These are phyloP conservation scores for Ophiodon elongatus DNA, from an alignment of 2,113 vertebrate species.

Conservation along the genomic window DNA sequence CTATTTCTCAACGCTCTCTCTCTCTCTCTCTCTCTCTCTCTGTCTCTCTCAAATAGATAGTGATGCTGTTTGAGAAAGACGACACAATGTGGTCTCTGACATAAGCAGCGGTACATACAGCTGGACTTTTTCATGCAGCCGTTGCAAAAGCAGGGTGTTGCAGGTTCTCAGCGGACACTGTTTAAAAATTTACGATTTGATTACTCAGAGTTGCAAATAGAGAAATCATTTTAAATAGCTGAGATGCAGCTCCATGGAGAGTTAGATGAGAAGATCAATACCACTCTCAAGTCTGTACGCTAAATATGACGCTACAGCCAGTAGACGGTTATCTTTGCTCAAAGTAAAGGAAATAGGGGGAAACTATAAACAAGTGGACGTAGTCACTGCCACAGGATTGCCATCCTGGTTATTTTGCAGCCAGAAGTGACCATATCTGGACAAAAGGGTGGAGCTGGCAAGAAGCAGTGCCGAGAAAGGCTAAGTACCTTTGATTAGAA, in stretches of 20 bases:
- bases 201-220: not conserved
- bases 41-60: too few relatives aligned
- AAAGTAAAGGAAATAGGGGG: too few relatives aligned
- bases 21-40: not conserved
- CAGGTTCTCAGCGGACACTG: not conserved
- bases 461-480: too few relatives aligned
- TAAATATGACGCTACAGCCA: too few relatives aligned
- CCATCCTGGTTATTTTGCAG: too few relatives aligned
- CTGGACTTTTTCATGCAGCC: conserved; percentile 4
- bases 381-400: too few relatives aligned
- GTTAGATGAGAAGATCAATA: not conserved
- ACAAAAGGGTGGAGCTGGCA: too few relatives aligned
- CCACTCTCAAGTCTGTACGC: not conserved
- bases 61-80: conserved; percentile 31
- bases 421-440: too few relatives aligned
- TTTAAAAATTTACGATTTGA: conserved; percentile 17
- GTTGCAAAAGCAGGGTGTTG: conserved; percentile 15
- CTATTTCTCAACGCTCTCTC: conserved; percentile 46
- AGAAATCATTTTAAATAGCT: not conserved
- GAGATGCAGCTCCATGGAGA: not conserved
- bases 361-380: too few relatives aligned
- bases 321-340: too few relatives aligned
- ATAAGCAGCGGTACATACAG: conserved; percentile 9
- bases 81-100: conserved; percentile 27
- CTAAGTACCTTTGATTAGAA: too few relatives aligned